Evolutionary conservation across 2,113 vertebrate genomes (phyloP).

Genomic region (Setophaga petechia): DNA sequence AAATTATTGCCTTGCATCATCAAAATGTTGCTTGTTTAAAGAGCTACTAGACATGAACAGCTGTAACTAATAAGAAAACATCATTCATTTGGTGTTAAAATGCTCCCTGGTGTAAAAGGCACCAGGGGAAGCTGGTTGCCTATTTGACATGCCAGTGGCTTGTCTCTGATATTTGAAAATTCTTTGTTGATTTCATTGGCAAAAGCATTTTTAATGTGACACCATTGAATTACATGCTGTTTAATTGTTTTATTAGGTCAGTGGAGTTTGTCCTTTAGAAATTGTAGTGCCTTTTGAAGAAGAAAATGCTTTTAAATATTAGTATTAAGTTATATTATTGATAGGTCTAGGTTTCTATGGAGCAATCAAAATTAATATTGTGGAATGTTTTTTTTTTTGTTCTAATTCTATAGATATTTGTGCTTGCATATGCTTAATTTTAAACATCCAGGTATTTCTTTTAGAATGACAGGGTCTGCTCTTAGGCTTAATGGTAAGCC

Average conservation of each 20-base stretch:
- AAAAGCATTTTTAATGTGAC: background rate
- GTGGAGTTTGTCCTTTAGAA: slow-evolving; percentile 2
- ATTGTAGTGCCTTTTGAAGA: background rate
- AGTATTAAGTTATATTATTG: background rate
- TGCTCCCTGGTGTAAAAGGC: background rate
- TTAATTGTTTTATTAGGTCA: slow-evolving; percentile 31
- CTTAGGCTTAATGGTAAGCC: slow-evolving; percentile 21
- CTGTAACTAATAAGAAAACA: background rate
- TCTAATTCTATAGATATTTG: background rate
- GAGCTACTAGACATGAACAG: background rate
- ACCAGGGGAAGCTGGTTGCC: background rate
- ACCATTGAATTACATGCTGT: background rate
- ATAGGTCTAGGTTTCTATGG: background rate
- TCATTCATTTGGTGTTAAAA: background rate
- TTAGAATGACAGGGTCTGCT: background rate
- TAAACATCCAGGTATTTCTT: slow-evolving; percentile 1
- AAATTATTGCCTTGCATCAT: background rate
- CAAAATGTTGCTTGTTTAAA: background rate
- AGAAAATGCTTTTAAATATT: slow-evolving; percentile 1
- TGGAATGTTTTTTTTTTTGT: rapidly evolving
- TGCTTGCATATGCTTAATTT: background rate
- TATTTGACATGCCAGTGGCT: background rate
- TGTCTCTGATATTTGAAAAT: background rate
- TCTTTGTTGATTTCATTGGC: background rate
- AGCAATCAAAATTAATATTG: background rate